These are phyloP conservation scores for Maccullochella peelii DNA, from an alignment of 2,113 vertebrate species.

Conservation along the genomic window DNA sequence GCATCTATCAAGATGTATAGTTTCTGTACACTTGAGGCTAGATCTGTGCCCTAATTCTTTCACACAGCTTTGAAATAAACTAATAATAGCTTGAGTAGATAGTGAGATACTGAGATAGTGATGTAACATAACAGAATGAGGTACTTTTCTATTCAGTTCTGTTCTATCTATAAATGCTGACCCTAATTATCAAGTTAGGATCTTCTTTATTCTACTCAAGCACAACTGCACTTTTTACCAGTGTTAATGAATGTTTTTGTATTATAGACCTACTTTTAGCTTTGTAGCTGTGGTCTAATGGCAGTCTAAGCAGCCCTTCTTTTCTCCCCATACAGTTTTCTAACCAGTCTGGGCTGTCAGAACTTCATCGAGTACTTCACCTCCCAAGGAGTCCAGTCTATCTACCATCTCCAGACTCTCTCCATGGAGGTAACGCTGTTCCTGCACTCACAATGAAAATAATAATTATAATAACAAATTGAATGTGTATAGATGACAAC, in stretches of 20 bases:
- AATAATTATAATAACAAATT: background rate
- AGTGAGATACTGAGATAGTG: background rate
- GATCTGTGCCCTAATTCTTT: background rate
- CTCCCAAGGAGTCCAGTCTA: slow-evolving; percentile 95
- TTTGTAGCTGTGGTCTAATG: slow-evolving; percentile 51
- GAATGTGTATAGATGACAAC: no score
- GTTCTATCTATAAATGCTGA: background rate
- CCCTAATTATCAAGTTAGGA: background rate
- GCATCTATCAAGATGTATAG: slow-evolving; percentile 33
- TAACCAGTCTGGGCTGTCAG: slow-evolving; percentile 97
- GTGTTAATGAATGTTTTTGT: background rate
- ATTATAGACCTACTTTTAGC: slow-evolving; percentile 23
- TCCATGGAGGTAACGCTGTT: slow-evolving; percentile 92
- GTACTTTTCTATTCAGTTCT: background rate
- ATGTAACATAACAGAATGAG: background rate
- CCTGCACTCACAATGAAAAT: slow-evolving; percentile 14
- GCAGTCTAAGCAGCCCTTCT: slow-evolving; percentile 82
- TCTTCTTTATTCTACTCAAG: slow-evolving; percentile 18
- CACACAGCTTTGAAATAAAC: background rate
- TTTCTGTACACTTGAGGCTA: slow-evolving; percentile 7
- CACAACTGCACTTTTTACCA: background rate
- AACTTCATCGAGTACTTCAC: slow-evolving; percentile 99
- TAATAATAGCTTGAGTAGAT: background rate
- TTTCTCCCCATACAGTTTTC: slow-evolving; percentile 92
- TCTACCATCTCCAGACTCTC: slow-evolving; percentile 98